Conservation (phyloP, 2,797 vertebrate genomes). For the Sebastes minor region DNA sequence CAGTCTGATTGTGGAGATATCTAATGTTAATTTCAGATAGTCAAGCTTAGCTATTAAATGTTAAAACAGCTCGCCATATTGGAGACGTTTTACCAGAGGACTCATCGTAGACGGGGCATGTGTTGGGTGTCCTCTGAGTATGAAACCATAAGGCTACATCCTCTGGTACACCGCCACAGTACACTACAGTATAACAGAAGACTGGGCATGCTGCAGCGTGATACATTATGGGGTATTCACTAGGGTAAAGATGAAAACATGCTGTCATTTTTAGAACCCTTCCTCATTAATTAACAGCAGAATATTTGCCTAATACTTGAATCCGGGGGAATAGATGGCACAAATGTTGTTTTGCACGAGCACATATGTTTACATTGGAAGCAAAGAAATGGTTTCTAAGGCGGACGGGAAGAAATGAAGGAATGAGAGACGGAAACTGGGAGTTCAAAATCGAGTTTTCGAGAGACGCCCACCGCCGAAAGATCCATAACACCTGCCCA, state of each 20-base stretch:
- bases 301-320: not conserved
- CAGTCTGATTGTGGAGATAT: too few relatives aligned
- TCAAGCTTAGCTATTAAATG: too few relatives aligned
- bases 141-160: not conserved
- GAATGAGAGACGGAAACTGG: not conserved
- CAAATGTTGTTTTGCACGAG: not conserved
- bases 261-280: not conserved
- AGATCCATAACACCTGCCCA: not conserved
- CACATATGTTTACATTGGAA: not conserved
- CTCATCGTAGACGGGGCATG: not conserved
- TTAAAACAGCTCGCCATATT: too few relatives aligned
- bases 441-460: not conserved
- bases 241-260: not conserved
- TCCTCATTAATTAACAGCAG: not conserved
- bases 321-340: not conserved
- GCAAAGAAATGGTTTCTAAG: not conserved
- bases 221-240: not conserved
- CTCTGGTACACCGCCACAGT: not conserved
- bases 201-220: not conserved
- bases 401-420: not conserved
- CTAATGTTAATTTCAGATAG: too few relatives aligned
- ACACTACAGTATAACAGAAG: not conserved
- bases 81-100: not conserved
- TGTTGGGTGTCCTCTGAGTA: not conserved
- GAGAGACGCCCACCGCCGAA: not conserved